Evolutionary conservation across 2,113 vertebrate species (phyloP), one percentile per base, ranked within the genome.

Genomic region (Anarrhichthys ocellatus): DNA sequence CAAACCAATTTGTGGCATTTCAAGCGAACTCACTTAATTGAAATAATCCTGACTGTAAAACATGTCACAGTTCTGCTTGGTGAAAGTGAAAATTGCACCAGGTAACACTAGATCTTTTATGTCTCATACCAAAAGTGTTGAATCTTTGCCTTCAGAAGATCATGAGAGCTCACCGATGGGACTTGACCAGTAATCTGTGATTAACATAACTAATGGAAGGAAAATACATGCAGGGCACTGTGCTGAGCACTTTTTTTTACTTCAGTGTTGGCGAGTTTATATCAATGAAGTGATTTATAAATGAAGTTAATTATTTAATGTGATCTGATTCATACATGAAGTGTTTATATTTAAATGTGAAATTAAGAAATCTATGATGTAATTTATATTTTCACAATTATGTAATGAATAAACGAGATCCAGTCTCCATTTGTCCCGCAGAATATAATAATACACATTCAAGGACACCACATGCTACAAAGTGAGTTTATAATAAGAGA

Each of bases 211-310:
- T 54, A 50, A 58, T 86, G 15, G 40, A 44, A 56, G 64, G 54
- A 77, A 36, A 79, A 70, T 2, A 61, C 81, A 70, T 2, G 58
- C 81, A 66, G 73, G 9, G 69, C 82, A 89, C 84, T 91, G 52
- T 87, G 74, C 74, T 38, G 63, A 86, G 93, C 92, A 94, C 94
- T 94, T 94, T 92, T 50, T 91, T 89, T 81, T 91, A 92, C 80
- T 76, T 83, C 94, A 95, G 94, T 95, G 92, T 95, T 94, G 83
- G 72, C 15, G 27, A 85, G 27, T 82, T 88, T 64, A 74, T 76
- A 84, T 73, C 15, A n/a, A 76, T 91, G 82, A 87, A 90, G 89
- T 78, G 66, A 87, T 86, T 73, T 76, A 87, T 64, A 34, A 6
- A 73, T 80, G 64, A 90, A 87, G 82, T 36, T 34, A 69, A 76